Base-by-base conservation (phyloP, 2,113 vertebrate genomes). In the Tympanuchus pallidicinctus region DNA sequence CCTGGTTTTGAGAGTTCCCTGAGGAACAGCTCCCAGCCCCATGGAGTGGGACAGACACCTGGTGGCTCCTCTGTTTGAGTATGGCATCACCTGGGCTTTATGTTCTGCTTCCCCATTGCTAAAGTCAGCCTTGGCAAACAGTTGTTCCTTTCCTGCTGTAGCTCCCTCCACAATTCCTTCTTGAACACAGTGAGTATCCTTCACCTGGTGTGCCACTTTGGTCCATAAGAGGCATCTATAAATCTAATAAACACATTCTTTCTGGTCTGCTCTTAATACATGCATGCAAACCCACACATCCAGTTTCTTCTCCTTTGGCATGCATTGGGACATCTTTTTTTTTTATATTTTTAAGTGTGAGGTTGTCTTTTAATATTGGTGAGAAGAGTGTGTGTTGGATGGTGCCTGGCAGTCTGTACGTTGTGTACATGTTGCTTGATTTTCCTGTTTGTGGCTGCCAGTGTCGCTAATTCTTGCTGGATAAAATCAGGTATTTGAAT, bases 371-470 rank as follows among this genome's bases (percentile, higher is more conserved):
- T 38, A 59, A 45, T 64, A 2, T 48, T 81, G n/a, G 20, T 17
- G 27, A 61, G 28, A 25, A 69, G 40, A 21, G 57, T 43, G 30
- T 78, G 8, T 1, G 0, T 72, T 69, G 66, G 22, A 7, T 79
- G 73, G 59, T 95, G 54, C 85, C 79, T 83, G 65, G 7, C 42
- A 84, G 63, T 77, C 77, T 71, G 24, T 48, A 15, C 16, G 0
- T 56, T 56, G 61, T 50, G 4, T 18, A 1, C 64, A 4, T 27
- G n/a, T 63, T 42, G n/a, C 88, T 84, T 69, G 73, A 78, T 81
- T 81, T 94, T 90, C 72, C 86, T 71, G 69, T 71, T 90, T 65
- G 72, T 78, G 69, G 27, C 61, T 93, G 15, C n/a, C 75, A 30
- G 75, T 2, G 8, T 34, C 17, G 4, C 17, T 73, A 38, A 22